Conservation (phyloP, 2,888 invertebrate genomes). For the Gandaritis pyraliata region DNA sequence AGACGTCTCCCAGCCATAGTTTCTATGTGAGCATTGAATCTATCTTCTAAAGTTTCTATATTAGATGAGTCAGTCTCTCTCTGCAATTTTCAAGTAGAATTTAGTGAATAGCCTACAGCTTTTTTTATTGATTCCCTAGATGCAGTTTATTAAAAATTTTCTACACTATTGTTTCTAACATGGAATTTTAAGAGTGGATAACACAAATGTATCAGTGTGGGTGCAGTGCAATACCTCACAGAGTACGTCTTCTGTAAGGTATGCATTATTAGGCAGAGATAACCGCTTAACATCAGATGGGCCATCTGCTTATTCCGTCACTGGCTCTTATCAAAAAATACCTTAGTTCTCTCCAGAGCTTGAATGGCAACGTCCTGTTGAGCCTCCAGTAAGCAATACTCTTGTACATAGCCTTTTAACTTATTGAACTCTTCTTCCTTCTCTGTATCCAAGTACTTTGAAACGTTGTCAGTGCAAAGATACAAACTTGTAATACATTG, state of each 20-base stretch:
- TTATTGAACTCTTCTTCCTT: constrained; percentile 64
- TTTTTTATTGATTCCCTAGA: too few relatives aligned
- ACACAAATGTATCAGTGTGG: too few relatives aligned
- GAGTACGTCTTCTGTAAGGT: too few relatives aligned
- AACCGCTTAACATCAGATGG: too few relatives aligned
- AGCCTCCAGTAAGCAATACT: constrained; percentile 68
- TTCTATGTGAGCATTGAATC: constrained; percentile 56
- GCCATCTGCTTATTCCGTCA: too few relatives aligned
- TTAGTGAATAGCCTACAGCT: not conserved
- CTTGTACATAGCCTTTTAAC: constrained; percentile 60
- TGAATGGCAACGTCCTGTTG: constrained; percentile 65
- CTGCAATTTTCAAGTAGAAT: constrained; percentile 46
- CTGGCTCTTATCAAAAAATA: constrained; percentile 25
- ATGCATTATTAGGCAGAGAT: too few relatives aligned
- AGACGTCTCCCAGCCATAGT: constrained; percentile 54
- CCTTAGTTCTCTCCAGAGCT: constrained; percentile 66
- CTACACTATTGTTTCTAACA: too few relatives aligned
- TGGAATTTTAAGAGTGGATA: too few relatives aligned
- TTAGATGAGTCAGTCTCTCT: constrained; percentile 64
- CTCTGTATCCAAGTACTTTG: constrained; percentile 69
- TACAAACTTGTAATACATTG: constrained; percentile 71
- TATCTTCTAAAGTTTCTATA: constrained; percentile 58
- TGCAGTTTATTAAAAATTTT: too few relatives aligned
- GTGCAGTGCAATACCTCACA: too few relatives aligned
- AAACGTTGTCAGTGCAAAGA: constrained; percentile 68